Conservation (phyloP, 2,888 invertebrate genomes). For the Eilema depressum region DNA sequence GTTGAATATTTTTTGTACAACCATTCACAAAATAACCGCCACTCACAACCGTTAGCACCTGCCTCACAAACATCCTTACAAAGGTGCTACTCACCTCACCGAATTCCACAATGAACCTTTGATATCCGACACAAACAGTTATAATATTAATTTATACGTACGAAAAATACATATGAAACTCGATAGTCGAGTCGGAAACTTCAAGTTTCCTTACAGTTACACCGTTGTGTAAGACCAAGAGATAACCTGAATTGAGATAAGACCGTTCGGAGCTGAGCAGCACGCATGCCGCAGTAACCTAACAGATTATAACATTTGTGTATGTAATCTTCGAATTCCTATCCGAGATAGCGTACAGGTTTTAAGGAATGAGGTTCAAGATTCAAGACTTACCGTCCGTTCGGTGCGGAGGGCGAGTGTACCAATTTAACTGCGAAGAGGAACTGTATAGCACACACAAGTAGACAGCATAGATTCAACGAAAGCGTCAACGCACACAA, state of each 20-base stretch:
- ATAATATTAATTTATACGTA: constrained; percentile 54
- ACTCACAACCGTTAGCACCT: constrained; percentile 81
- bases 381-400: constrained; percentile 87
- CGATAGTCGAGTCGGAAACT: constrained; percentile 62
- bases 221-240: constrained; percentile 68
- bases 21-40: constrained; percentile 82
- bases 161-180: constrained; percentile 56
- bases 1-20: constrained; percentile 75
- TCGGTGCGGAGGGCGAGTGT: constrained; percentile 93
- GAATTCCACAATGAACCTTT: constrained; percentile 42
- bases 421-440: constrained; percentile 97
- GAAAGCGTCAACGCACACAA: constrained; percentile 95
- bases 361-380: constrained; percentile 20
- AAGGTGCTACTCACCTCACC: constrained; percentile 22
- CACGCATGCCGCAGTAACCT: constrained; percentile 60
- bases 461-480: constrained; percentile 95
- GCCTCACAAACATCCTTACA: constrained; percentile 55
- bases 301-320: constrained; percentile 70
- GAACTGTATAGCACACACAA: constrained; percentile 98
- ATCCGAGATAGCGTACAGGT: constrained; percentile 24
- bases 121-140: constrained; percentile 46
- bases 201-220: constrained; percentile 74
- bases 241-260: constrained; percentile 76
- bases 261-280: constrained; percentile 65
- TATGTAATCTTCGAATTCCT: constrained; percentile 44